Percentiles rank a stretch among this genome's conserved stretches.
These are phyloP conservation scores for Numida meleagris DNA, from an alignment of 2,113 vertebrate genomes.

Conservation along the genomic window DNA sequence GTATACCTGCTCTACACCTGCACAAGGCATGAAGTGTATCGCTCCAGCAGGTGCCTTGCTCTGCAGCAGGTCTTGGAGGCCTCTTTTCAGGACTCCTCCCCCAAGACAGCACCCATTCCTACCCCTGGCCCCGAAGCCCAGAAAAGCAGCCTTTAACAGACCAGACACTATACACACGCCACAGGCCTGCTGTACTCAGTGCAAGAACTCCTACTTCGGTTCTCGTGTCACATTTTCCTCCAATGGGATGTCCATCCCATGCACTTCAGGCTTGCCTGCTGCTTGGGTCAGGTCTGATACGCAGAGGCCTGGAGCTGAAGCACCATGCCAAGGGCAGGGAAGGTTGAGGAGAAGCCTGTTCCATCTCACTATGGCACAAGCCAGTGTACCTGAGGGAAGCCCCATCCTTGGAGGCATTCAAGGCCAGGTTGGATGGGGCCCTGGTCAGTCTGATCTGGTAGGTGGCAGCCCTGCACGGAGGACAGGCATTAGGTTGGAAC, in stretches of 20 bases:
- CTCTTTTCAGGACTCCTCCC: not conserved
- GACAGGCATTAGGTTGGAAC: not conserved
- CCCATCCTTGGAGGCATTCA: not conserved
- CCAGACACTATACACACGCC: fast-evolving
- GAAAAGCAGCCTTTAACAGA: not conserved
- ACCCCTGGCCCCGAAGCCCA: not conserved
- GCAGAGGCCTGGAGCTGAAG: not conserved
- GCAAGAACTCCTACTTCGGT: not conserved
- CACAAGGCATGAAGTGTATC: fast-evolving
- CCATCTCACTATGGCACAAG: fast-evolving
- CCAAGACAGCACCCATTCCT: not conserved
- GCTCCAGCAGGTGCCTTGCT: not conserved
- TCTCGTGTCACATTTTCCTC: fast-evolving
- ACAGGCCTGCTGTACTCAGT: not conserved
- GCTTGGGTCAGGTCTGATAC: not conserved
- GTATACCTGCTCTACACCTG: not conserved
- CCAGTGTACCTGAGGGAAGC: fast-evolving
- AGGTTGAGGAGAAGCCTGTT: not conserved
- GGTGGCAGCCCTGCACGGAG: not conserved
- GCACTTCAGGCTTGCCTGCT: fast-evolving
- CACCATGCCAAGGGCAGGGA: not conserved
- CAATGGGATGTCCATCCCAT: fast-evolving
- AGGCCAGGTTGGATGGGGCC: not conserved
- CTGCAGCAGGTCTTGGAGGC: not conserved
- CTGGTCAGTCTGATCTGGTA: not conserved